phyloP scores from a whole-genome alignment of 2,797 vertebrate species.

The Heterohyrax brucei region DNA sequence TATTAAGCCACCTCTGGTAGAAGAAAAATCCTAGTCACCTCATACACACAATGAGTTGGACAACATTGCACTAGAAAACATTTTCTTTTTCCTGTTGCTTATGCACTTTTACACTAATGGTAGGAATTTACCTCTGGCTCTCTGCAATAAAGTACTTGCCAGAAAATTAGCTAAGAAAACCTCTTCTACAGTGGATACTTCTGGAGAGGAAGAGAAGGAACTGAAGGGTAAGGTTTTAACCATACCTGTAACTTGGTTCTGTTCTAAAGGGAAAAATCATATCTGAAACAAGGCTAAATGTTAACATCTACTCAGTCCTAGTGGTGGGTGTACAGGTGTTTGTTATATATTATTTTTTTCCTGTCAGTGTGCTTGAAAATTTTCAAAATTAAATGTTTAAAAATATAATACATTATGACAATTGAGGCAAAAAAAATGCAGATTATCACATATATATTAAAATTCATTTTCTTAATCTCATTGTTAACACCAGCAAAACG shows the following conservation, averaged over 20 bases:
- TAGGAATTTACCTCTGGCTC: neutral
- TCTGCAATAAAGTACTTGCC: neutral
- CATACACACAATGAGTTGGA: neutral
- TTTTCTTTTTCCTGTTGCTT: neutral
- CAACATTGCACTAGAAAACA: neutral
- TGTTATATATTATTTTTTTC: slow-evolving; percentile 11
- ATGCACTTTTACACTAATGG: neutral
- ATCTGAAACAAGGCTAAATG: neutral
- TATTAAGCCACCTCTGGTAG: neutral
- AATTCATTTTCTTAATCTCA: neutral
- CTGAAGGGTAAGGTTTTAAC: neutral
- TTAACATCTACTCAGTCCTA: neutral
- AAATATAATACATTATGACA: slow-evolving; percentile 19
- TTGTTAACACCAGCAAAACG: neutral
- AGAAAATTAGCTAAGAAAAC: slow-evolving; percentile 44
- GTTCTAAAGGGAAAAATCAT: neutral
- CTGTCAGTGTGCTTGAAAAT: neutral
- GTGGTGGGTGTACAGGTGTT: neutral
- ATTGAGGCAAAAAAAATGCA: neutral
- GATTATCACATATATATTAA: neutral
- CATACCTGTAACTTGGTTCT: neutral
- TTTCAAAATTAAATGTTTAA: neutral
- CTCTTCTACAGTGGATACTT: neutral
- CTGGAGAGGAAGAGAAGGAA: neutral
- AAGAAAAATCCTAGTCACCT: slow-evolving; percentile 35